phyloP scores from a whole-genome alignment of 2,888 invertebrate species.

The Phengaris arion region DNA sequence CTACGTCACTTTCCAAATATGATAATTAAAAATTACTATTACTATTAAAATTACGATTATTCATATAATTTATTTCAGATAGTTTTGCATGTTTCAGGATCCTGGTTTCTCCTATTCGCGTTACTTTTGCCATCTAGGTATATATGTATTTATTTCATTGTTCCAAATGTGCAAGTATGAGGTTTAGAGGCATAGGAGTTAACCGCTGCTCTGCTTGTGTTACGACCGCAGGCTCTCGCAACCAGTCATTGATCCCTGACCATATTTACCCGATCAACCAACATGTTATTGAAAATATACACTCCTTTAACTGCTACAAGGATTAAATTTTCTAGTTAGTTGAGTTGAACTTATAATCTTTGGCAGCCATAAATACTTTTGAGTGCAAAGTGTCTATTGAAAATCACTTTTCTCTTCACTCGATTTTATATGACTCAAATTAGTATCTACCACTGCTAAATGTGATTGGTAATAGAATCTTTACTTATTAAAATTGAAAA shows the following conservation, averaged over 20 bases:
- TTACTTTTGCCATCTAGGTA: background rate
- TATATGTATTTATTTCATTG: conserved; percentile 7
- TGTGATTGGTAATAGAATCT: background rate
- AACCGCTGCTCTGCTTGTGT: conserved; percentile 64
- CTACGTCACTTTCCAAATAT: no score
- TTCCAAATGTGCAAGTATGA: conserved; percentile 31
- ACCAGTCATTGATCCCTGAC: conserved; percentile 60
- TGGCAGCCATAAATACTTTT: no score
- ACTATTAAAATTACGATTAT: no score
- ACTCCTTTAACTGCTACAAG: background rate
- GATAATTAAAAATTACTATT: no score
- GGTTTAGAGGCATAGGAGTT: conserved; percentile 50
- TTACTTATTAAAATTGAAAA: background rate
- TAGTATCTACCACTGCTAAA: no score
- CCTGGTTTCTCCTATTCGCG: background rate
- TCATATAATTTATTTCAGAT: no score
- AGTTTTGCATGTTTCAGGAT: no score
- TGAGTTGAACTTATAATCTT: background rate
- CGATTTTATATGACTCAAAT: no score
- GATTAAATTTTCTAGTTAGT: background rate
- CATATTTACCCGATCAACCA: conserved; percentile 56
- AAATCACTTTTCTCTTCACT: background rate
- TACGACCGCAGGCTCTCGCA: conserved; percentile 61
- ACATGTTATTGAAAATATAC: conserved; percentile 19
- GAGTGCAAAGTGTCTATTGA: background rate